Percentiles rank a stretch among this genome's conserved stretches.
Evolutionary conservation across 2,797 vertebrate genomes (phyloP).

Genomic region (Zalophus californianus): DNA sequence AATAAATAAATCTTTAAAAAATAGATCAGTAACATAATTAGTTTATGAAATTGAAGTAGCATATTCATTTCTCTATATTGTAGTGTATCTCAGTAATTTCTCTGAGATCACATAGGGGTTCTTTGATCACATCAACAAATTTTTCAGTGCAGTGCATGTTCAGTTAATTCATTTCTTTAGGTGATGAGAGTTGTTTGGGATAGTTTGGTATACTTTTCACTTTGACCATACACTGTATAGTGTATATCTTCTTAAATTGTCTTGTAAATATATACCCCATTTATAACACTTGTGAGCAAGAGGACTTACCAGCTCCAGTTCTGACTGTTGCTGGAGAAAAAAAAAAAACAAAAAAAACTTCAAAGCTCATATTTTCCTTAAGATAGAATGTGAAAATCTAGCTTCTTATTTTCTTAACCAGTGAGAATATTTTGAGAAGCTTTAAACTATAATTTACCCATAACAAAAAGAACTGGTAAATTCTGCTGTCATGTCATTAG

Average conservation of each 20-base stretch:
- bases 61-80: neutral
- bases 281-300: neutral
- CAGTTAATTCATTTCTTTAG: neutral
- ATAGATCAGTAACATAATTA: neutral
- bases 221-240: neutral
- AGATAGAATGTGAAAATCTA: constrained; percentile 6
- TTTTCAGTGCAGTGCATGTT: neutral
- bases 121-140: constrained; percentile 9
- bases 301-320: neutral
- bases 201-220: neutral
- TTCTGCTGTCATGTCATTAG: neutral
- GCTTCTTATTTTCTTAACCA: neutral
- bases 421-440: constrained; percentile 11
- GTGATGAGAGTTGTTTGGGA: neutral
- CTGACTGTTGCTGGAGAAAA: neutral
- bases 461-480: neutral
- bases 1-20: neutral
- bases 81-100: constrained; percentile 18
- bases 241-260: neutral
- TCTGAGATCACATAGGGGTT: neutral
- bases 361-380: constrained; percentile 29
- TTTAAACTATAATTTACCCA: neutral
- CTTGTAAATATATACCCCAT: neutral
- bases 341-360: neutral
- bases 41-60: neutral